Base-by-base conservation (phyloP, 2,797 vertebrate genomes). In the Pseudochromis fuscus region DNA sequence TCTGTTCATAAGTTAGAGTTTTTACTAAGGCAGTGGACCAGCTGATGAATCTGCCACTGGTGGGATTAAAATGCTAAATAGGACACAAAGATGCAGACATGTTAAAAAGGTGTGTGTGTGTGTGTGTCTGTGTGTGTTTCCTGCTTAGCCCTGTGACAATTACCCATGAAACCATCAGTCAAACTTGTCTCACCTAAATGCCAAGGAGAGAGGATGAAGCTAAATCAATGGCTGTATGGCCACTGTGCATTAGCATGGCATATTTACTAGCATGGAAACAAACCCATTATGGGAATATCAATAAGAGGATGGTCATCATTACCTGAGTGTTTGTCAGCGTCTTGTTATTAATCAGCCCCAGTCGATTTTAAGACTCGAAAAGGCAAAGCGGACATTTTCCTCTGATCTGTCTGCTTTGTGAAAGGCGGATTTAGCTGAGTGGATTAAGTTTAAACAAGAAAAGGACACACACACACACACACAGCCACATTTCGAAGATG, bases 261-360 rank as follows among this genome's bases (percentile, higher is more conserved):
- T 65, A 69, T 81, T 75, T 80, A 75, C 67, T 23, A 45, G 52
- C 71, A 42, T 70, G 55, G 30, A 74, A 79, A 82, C 68, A 19
- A 79, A 68, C 19, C 73, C 61, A 79, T 87, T 76, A 87, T 61
- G 44, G 52, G 51, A 64, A 64, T 66, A 67, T 77, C 84, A 40
- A 84, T 87, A 81, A 52, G 24, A 62, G 40, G 53, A 84, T 77
- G 61, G 62, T 81, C 72, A 23, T 60, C 76, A 64, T 72, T 58
- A 55, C 62, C 60, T 59, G 12, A 58, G 27, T 38, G 25, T 57
- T 59, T 73, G 71, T 62, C 50, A 62, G 19, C 12, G 30, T 49
- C 18, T 55, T 8, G 19, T 62, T 38, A 72, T 85, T 52, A 42
- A 31, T 87, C 56, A 53, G 23, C 27, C 52, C 55, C 23, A 4